Base-by-base conservation (phyloP, 2,888 invertebrate genomes). In the Pachliopta kotzebuea region DNA sequence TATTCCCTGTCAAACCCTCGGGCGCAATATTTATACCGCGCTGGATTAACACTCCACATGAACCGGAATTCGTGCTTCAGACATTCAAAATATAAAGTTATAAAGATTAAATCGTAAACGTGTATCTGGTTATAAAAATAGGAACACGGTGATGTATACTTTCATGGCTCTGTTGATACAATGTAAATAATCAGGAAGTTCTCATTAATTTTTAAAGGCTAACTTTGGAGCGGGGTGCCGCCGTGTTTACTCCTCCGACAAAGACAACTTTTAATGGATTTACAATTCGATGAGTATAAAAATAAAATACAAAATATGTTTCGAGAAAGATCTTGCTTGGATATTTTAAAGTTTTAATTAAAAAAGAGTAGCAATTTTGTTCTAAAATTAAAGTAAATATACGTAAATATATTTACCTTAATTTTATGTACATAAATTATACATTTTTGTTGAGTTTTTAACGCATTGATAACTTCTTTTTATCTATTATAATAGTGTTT, bases 201-300 rank as follows among this genome's bases (percentile, higher is more conserved):
- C 81, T 85, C 88, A 88, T 90, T 85, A 90, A 88, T 90, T 88
- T 90, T 90, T 88, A 88, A 88, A 84, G 83, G 84, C 86, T 88
- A 88, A 88, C 89, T 88, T 89, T 88, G 87, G 88, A 79, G 77
- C 69, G 72, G 67, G 78, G 74, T 78, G 78, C 78, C 74, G 79
- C 77, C 74, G 78, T 84, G 83, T 88, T 89, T 87, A 81, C 85
- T 86, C 83, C 77, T 76, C 81, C 86, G 88, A 88, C 86, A 85
- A 83, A 85, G 80, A 56, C 83, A 88, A 89, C 84, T 88, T 89
- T 89, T 90, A 88, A 90, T 90, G 87, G 84, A 88, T 84, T 87
- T 86, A 88, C 83, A 82, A 88, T 85, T 85, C 83, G 81, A 85
- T 85, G 84, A 86, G 83, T 84, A 80, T 77, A 73, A 82, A 84